Base-by-base conservation (phyloP, 1,140 invertebrate species). In the Eueides isabella region DNA sequence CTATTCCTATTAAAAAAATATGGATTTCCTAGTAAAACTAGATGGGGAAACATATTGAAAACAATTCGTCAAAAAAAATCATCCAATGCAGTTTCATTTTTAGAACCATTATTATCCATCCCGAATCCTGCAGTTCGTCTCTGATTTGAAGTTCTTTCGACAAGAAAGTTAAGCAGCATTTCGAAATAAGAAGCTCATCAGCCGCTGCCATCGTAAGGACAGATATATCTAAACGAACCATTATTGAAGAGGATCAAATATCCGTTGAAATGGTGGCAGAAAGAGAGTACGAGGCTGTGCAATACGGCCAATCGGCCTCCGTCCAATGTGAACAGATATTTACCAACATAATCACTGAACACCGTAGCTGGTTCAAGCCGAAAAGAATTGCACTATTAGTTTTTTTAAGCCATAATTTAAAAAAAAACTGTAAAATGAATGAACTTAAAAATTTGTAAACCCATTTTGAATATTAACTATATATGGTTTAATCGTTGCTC, bases 191-290 rank as follows among this genome's bases (percentile, higher is more conserved):
- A 26, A 61, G 61, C 61, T 61, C 61, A 26, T 61, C 61, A 23
- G 23, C 61, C 28, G 61, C 61, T 14, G 61, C 61, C 12, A 61
- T 61, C 9, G 28, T 61, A 14, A 11, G 28, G 61, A 61, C 23
- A 6, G 61, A 61, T 19, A 61, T 29, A 61, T 61, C 6, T 61
- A 14, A 61, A 61, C 14, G 61, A 29, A 5, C 61, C 61, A 9
- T 26, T 61, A 26, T 14, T 29, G 9, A 23, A 14, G 19, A 11
- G 61, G 12, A 26, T 7, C 23, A 23, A 61, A 61, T 28, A 61
- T 26, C 61, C 61, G 28, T 61, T 61, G 19, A 61, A 61, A 61
- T 61, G 41, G 41, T 44, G 41, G 41, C n/a, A 44, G 5, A 44
- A 44, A 44, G n/a, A 14, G n/a, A 44, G n/a, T 6, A 44, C 5